Evolutionary conservation across 2,797 vertebrate species (phyloP), one percentile per base, ranked within the genome.

Genomic region (Thripadectes ignobilis): DNA sequence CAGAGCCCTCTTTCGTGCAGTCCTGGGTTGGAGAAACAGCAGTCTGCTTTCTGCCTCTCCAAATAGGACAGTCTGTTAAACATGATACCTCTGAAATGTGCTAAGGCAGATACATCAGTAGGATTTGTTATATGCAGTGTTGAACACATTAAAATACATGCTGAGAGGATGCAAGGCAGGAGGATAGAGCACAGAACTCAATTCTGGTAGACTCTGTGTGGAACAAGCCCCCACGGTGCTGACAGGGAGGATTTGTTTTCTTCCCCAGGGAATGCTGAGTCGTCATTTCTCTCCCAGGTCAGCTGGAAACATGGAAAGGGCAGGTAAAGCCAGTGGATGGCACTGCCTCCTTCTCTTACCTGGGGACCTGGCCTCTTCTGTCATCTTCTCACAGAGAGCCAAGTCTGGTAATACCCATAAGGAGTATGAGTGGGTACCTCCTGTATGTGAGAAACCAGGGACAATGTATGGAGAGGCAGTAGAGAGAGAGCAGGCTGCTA

Each of bases 31-130:
- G 36, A 79, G 73, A 78, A 84, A 68, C 63, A 45, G 41, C 78
- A 61, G 52, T 45, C 72, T 81, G 84, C 39, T 76, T 93, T 73
- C 63, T 75, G 74, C 62, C 23, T 61, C 75, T 61, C 86, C 79
- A 72, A 43, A 67, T 9, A 82, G 89, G 94, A 84, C 72, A 84
- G 62, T 55, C 77, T 83, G 48, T 48, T 73, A 59, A 85, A 57
- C 9, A 7, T 1, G 30, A 51, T 91, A 66, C 77, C 63, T 94
- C 91, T 49, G 77, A 76, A 84, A 88, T 12, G 52, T 68, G 67
- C 45, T 63, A 48, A 65, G 66, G 62, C 68, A 58, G 75, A 29
- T 39, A 32, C 20, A 61, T n/a, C 71, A 18, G 66, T 16, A 38
- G 89, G 49, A 52, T 84, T 71, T 65, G 59, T 63, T 91, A 61